A percentile compares a stretch with the other conserved stretches of the same genome.
Conservation (phyloP, 2,888 invertebrate species). For the Drosophila mayaguana region DNA sequence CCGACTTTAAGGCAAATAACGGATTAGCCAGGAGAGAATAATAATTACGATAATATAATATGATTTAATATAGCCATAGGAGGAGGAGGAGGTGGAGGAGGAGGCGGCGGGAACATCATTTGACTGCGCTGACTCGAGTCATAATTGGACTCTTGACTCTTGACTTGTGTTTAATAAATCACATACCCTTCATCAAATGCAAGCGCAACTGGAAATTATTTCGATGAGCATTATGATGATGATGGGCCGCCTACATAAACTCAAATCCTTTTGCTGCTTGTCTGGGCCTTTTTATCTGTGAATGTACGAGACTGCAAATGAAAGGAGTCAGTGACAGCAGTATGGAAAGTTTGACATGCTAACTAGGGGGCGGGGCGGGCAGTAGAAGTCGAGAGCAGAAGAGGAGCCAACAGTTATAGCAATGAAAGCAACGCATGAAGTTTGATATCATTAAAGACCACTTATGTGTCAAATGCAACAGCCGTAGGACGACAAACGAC, state of each 20-base stretch:
- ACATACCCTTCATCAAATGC: constrained; percentile 31
- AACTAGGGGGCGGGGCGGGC: constrained; percentile 18
- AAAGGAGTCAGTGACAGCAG: constrained; percentile 60
- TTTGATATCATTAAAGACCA: constrained; percentile 76
- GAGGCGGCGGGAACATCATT: background rate
- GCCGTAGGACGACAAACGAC: constrained; percentile 36
- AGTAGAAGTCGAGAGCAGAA: background rate
- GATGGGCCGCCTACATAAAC: background rate
- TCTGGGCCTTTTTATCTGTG: constrained; percentile 35
- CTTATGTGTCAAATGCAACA: constrained; percentile 76
- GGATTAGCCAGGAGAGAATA: constrained; percentile 10
- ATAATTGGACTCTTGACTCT: background rate
- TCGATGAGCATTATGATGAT: background rate
- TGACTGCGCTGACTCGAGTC: background rate
- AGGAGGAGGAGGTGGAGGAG: no score
- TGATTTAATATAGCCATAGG: background rate
- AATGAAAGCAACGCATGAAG: constrained; percentile 57
- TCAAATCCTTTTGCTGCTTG: constrained; percentile 18
- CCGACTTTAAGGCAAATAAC: constrained; percentile 20
- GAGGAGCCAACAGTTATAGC: constrained; percentile 40
- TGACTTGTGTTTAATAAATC: background rate
- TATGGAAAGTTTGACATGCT: constrained; percentile 67
- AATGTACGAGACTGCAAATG: constrained; percentile 49
- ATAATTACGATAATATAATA: background rate
- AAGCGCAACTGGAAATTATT: constrained; percentile 10